Evolutionary conservation across 92 coral and sea anemone species (phyloP), one percentile per base, ranked within the genome.

Genomic region (Virgularia gustaviana): DNA sequence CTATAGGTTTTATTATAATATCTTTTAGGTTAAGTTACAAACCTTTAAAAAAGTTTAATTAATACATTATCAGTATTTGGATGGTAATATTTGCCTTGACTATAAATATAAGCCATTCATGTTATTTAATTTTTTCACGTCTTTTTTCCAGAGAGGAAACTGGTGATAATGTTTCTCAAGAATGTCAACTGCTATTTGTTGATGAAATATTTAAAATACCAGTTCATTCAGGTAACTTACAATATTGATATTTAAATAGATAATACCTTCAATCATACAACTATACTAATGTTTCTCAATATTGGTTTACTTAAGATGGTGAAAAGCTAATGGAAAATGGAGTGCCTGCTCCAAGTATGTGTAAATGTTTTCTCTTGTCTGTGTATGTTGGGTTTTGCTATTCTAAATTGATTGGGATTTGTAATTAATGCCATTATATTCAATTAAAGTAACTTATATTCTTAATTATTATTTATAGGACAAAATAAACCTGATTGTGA

Each of bases 201-300:
- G 96, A 92, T 83, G 98, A 92, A 54, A 89, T 92, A 12, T 92
- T 89, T 84, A 84, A 86, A 73, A 92, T 92, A 75, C 96, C 90
- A 76, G 49, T 67, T 9, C 81, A 79, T 33, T 87, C 96, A 80
- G 98, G 98, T 92, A 51, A 63, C 25, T 32, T n/a, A n/a, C n/a
- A n/a, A n/a, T n/a, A n/a, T n/a, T n/a, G n/a, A n/a, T n/a, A n/a
- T n/a, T n/a, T n/a, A n/a, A n/a, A n/a, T n/a, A n/a, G n/a, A n/a
- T n/a, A n/a, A n/a, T n/a, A n/a, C n/a, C n/a, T n/a, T n/a, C n/a
- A n/a, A n/a, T n/a, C n/a, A n/a, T n/a, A n/a, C n/a, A n/a, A n/a
- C n/a, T n/a, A n/a, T n/a, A n/a, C n/a, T n/a, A n/a, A n/a, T n/a
- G n/a, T n/a, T n/a, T n/a, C n/a, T n/a, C n/a, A n/a, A n/a, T n/a